Percentiles rank a stretch among this genome's conserved stretches.
Evolutionary conservation across 2,113 vertebrate species (phyloP).

Genomic region (Elaphurus davidianus): DNA sequence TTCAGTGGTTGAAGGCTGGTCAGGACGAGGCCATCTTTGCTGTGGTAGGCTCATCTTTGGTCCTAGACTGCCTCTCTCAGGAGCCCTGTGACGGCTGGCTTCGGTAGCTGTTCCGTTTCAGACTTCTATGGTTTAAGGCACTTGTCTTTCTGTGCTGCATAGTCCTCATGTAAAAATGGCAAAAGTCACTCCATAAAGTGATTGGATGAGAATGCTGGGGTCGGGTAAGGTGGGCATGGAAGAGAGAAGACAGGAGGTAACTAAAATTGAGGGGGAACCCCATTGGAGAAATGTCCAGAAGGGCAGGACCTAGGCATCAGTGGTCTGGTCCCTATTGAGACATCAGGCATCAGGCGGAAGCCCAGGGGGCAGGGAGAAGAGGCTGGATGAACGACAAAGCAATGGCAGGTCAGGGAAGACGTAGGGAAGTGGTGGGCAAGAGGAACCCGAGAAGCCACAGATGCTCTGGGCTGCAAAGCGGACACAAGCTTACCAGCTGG

Average conservation of each 20-base stretch:
- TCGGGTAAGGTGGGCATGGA: no score
- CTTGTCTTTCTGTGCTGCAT: background rate
- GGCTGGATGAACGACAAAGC: accelerated
- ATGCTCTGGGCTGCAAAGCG: background rate
- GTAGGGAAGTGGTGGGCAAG: background rate
- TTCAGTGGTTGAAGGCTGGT: background rate
- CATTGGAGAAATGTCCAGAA: background rate
- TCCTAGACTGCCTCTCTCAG: background rate
- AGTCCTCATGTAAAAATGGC: background rate
- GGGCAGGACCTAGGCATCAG: background rate
- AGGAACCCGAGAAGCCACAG: no score
- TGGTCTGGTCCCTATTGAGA: background rate
- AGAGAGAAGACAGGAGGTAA: no score
- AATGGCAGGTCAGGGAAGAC: background rate
- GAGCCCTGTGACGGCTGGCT: background rate
- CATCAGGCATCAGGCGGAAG: background rate
- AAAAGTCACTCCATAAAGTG: no score
- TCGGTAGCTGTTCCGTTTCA: background rate
- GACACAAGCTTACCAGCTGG: background rate
- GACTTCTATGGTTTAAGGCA: background rate
- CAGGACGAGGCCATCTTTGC: background rate
- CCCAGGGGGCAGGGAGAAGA: no score
- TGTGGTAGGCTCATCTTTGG: background rate
- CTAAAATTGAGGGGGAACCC: no score
- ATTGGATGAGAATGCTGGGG: no score